Base-by-base conservation (phyloP, 2,113 vertebrate species). In the Oreamnos americanus region DNA sequence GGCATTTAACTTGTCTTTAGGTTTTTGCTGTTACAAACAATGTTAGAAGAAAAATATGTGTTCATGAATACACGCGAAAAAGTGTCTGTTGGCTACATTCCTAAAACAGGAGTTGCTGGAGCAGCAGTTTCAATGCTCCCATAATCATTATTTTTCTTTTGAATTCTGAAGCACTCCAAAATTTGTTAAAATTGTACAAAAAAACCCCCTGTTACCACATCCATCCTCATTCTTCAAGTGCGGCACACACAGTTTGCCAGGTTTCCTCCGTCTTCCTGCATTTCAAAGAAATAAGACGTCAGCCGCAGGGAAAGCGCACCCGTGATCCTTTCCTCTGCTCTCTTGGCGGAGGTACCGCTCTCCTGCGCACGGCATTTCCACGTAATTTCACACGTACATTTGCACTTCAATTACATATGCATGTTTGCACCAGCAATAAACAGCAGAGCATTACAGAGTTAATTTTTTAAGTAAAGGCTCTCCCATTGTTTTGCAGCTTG, bases 141-240 rank as follows among this genome's bases (percentile, higher is more conserved):
- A 21, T 60, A 84, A 43, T 79, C 14, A 64, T 87, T 96, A 33
- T 84, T 94, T 91, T 87, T 55, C n/a, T 74, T 92, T 96, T 95
- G 45, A 87, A 81, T 88, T 81, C 64, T 58, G 57, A 94, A 71
- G 12, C 39, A 94, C 45, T 58, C 25, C 25, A 49, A 88, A 81
- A 87, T 53, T 60, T 43, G 58, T 43, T 39, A 49, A 58, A 87
- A 25, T 21, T 21, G 36, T 47, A 84, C 87, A 84, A 23, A 88
- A 45, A 23, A 76, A 33, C 47, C 0, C 10, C 84, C 79, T 57
- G 58, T 43, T 36, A 45, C 23, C 3, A 4, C 79, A n/a, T 14
- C 30, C 9, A 8, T 21, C n/a, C 36, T 76, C 9, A 67, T 71
- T 91, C 78, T 36, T 28, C 36, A 91, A 85, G 55, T 53, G 79